Evolutionary conservation across 92 coral and sea anemone genomes (phyloP).

Genomic region (Palythoa heliodiscus): DNA sequence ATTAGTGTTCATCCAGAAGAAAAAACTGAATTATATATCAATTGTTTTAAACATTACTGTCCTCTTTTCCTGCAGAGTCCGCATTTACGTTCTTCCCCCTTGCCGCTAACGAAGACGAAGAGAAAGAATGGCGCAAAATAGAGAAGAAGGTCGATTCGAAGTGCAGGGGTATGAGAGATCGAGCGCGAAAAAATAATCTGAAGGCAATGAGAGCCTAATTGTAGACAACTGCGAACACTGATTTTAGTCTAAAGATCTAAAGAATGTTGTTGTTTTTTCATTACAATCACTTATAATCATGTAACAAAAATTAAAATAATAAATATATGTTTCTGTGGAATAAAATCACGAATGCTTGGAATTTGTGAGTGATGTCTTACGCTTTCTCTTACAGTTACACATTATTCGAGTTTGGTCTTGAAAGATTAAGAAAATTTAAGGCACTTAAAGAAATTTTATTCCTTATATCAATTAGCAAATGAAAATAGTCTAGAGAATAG

Average conservation of each 20-base stretch:
- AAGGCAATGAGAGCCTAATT: not conserved
- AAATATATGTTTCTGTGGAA: too few relatives aligned
- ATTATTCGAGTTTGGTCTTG: too few relatives aligned
- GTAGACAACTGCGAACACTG: not conserved
- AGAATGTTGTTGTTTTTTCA: too few relatives aligned
- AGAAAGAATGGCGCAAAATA: slow-evolving; percentile 7
- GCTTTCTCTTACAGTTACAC: too few relatives aligned
- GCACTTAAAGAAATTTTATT: too few relatives aligned
- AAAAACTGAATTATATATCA: not conserved
- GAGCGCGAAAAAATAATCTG: not conserved
- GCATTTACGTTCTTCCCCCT: slow-evolving; percentile 4
- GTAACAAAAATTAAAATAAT: too few relatives aligned
- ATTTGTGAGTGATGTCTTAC: too few relatives aligned
- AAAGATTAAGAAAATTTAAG: too few relatives aligned
- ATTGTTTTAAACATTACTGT: not conserved
- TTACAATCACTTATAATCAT: too few relatives aligned
- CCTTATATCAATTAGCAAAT: too few relatives aligned
- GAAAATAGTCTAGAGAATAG: too few relatives aligned
- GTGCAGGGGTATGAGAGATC: not conserved
- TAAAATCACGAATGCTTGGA: too few relatives aligned
- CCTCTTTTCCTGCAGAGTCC: slow-evolving; percentile 6
- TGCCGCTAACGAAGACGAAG: not conserved
- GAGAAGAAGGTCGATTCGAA: not conserved
- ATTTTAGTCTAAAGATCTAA: not conserved
- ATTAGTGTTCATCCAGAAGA: not conserved